These are phyloP conservation scores for Julus scanicus DNA, from an alignment of 2,888 invertebrate species.

Conservation along the genomic window DNA sequence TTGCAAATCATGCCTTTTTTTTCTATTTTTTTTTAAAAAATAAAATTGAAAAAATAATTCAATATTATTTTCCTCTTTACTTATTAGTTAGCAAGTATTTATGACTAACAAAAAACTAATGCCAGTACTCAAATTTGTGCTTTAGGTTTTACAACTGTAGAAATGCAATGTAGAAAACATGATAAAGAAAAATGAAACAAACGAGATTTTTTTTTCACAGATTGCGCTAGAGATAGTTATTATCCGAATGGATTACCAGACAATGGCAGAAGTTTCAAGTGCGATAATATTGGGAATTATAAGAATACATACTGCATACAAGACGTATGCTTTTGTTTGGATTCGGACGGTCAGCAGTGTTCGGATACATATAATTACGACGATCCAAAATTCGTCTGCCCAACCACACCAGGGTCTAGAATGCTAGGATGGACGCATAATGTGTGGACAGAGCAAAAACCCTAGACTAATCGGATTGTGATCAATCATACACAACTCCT, in stretches of 20 bases:
- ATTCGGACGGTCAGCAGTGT: conserved; percentile 53
- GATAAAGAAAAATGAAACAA: not conserved
- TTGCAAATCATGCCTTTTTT: not conserved
- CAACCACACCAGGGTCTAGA: no score
- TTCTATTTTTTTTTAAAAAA: not conserved
- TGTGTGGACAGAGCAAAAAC: not conserved
- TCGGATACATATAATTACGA: not conserved
- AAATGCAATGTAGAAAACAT: not conserved
- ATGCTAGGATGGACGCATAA: not conserved
- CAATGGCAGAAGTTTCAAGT: not conserved
- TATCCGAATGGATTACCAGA: conserved; percentile 46
- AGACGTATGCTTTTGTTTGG: conserved; percentile 49
- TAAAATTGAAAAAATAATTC: no score
- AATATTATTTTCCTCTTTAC: not conserved
- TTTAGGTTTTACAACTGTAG: not conserved
- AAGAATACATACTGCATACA: not conserved
- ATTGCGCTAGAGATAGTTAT: conserved; percentile 51
- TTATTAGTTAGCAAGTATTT: no score
- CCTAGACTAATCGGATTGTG: not conserved
- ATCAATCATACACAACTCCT: no score
- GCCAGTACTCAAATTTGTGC: not conserved
- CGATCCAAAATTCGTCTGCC: not conserved
- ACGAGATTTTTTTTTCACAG: not conserved
- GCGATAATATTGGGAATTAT: conserved; percentile 40
- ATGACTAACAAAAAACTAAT: no score